Conservation (phyloP, 2,888 invertebrate genomes). For the Tridacna gigas region DNA sequence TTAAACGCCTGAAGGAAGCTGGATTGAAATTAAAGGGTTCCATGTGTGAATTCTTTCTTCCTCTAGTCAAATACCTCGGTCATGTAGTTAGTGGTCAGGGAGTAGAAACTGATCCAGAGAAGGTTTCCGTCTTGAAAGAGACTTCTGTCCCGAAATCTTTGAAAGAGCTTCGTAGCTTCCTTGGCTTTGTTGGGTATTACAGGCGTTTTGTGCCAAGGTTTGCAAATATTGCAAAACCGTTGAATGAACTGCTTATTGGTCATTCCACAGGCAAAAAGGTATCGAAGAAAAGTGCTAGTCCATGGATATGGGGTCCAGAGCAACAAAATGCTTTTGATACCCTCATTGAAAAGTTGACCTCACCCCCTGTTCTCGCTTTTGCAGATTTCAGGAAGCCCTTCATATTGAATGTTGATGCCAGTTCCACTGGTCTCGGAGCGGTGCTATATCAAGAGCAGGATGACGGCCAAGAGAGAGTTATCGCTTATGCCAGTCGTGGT, state of each 20-base stretch:
- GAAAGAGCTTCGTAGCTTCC: constrained; percentile 12
- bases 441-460: constrained; percentile 45
- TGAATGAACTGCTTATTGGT: constrained; percentile 24
- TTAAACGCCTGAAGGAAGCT: constrained; percentile 1
- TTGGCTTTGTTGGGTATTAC: constrained; percentile 31
- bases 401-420: no score
- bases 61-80: constrained; percentile 11
- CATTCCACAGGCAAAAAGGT: constrained; percentile 10
- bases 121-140: background rate
- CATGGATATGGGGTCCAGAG: no score
- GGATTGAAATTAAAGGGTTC: constrained; percentile 33
- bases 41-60: constrained; percentile 27
- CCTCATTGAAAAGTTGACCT: no score
- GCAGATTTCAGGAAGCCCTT: constrained; percentile 26
- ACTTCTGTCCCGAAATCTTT: constrained; percentile 1
- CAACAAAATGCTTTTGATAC: no score
- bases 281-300: background rate
- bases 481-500: constrained; percentile 49
- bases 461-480: constrained; percentile 21
- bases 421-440: constrained; percentile 36
- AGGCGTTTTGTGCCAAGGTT: constrained; percentile 27
- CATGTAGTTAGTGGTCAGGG: constrained; percentile 27
- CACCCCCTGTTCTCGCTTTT: constrained; percentile 25
- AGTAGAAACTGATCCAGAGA: constrained; percentile 13
- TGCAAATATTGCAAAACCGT: constrained; percentile 17